Base-by-base conservation (phyloP, 1,140 invertebrate genomes). In the Heliconius congener region DNA sequence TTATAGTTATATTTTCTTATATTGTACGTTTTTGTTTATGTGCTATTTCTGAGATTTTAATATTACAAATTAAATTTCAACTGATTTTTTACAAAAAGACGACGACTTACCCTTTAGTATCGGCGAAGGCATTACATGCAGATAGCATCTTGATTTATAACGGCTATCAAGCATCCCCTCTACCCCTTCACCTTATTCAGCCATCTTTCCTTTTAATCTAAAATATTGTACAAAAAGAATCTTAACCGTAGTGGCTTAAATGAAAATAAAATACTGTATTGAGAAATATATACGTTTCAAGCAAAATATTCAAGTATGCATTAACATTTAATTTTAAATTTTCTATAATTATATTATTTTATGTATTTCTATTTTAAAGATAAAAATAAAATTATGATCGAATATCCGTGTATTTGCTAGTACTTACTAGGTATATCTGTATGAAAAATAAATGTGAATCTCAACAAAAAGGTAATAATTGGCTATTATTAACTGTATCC, bases 71-170 rank as follows among this genome's bases (percentile, higher is more conserved):
- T 78, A 55, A 78, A 71, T 78, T 78, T 74, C 71, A 57, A 46
- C 52, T 46, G 77, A 70, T 74, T 76, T 37, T 71, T 70, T 77
- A 81, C 74, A 81, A 82, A 82, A 74, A 77, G 77, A 57, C 82
- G 82, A 80, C 82, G 83, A 87, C 84, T 89, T 82, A 88, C 89
- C 86, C 88, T 90, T 90, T 85, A 83, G 83, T 90, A 87, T 85
- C 86, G 86, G 87, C 85, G 76, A 80, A 80, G 83, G 81, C 82
- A 85, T 88, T 90, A 85, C 70, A 75, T 77, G 79, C 83, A 86
- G 91, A 93, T 93, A 92, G 88, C 86, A 93, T 93, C 91, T 90
- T 92, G 90, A 93, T 93, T 92, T 92, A 93, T 90, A 86, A 85
- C 87, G 82, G 84, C 86, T 93, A 92, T 91, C 90, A 83, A 87